Conservation (phyloP, 1,140 invertebrate species). For the Diprion similis region DNA sequence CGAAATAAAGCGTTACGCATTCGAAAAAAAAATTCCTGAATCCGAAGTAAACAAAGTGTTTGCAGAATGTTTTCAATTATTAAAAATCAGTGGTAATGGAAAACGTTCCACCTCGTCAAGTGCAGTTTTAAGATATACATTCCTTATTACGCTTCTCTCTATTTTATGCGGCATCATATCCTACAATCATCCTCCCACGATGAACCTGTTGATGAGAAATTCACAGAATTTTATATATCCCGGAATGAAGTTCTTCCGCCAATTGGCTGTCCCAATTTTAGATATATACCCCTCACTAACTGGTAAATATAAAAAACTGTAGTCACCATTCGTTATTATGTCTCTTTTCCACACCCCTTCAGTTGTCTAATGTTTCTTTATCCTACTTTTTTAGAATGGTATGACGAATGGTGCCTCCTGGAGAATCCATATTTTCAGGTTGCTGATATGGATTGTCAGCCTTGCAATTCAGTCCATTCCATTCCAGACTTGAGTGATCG, state of each 20-base stretch:
- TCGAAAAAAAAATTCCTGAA: constrained; percentile 55
- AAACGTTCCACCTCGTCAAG: constrained; percentile 23
- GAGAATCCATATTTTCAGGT: constrained; percentile 79
- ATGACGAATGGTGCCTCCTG: constrained; percentile 80
- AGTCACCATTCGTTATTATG: constrained; percentile 19
- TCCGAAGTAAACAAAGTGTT: constrained; percentile 63
- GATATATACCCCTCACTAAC: constrained; percentile 68
- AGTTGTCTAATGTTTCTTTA: constrained; percentile 6
- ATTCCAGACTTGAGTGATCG: constrained; percentile 63
- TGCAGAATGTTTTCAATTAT: constrained; percentile 57
- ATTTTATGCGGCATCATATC: constrained; percentile 40
- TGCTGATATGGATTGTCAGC: constrained; percentile 78
- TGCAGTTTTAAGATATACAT: constrained; percentile 23
- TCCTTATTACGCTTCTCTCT: constrained; percentile 30
- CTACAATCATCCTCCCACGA: constrained; percentile 60
- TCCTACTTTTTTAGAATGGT: constrained; percentile 65
- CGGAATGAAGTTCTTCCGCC: constrained; percentile 66
- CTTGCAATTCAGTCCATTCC: constrained; percentile 71
- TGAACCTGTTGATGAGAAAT: constrained; percentile 67
- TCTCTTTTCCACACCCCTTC: constrained; percentile 27
- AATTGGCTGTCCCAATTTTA: constrained; percentile 69
- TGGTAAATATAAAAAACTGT: constrained; percentile 55
- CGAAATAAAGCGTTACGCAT: constrained; percentile 46
- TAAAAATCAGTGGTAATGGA: constrained; percentile 44
- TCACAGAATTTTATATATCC: constrained; percentile 76